phyloP scores from a whole-genome alignment of 2,113 vertebrate species.

The Talpa occidentalis region DNA sequence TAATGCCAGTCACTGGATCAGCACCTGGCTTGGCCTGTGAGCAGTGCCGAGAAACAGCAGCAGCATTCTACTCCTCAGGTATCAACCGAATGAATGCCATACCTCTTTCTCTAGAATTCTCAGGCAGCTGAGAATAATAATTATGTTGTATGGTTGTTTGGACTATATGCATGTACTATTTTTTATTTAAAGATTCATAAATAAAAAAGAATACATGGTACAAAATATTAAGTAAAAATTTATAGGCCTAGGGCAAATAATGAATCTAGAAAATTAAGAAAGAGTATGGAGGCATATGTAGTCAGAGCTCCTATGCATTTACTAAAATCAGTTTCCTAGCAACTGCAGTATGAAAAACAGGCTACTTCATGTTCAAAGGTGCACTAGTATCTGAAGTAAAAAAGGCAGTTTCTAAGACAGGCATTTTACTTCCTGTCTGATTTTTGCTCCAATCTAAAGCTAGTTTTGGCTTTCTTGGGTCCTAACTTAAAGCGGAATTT shows the following conservation, averaged over 20 bases:
- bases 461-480: no score
- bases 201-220: background rate
- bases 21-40: background rate
- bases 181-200: background rate
- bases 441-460: background rate
- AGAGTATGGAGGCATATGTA: background rate
- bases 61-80: background rate
- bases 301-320: background rate
- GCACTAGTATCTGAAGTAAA: background rate
- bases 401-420: background rate
- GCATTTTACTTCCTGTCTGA: background rate
- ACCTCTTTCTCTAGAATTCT: background rate
- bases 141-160: background rate
- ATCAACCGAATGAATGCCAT: background rate
- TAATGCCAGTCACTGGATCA: fast-evolving
- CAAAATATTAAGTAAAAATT: background rate
- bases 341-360: background rate
- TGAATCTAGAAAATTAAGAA: background rate
- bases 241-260: background rate
- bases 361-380: background rate
- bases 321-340: background rate
- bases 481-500: background rate
- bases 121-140: background rate
- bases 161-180: background rate
- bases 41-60: background rate